Evolutionary conservation across 2,888 invertebrate genomes (phyloP), one percentile per base, ranked within the genome.

Genomic region (Eulithis prunata): DNA sequence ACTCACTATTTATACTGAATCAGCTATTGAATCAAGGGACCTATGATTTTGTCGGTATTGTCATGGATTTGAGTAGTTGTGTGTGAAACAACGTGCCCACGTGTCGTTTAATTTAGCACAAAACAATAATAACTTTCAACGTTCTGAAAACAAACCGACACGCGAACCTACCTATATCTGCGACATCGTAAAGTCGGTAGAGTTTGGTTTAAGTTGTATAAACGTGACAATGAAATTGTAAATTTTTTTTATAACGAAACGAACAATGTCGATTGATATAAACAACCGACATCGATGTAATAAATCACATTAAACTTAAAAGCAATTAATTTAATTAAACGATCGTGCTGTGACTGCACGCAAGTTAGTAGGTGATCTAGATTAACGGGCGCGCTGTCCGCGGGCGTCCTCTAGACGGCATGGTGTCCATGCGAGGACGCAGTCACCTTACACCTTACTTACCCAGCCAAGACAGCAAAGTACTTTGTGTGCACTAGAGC

Each of bases 371-470:
- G 70, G 68, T 70, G 72, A 73, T 71, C 66, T 70, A 69, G 74
- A 75, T 72, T 72, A 73, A 72, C 76, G 78, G 78, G 70, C 77
- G 75, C 64, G 62, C 71, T 75, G 85, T 77, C 86, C 86, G 76
- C 86, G 76, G 64, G 68, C 78, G 87, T 73, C 87, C 87, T 87
- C 86, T 81, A 87, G 88, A 87, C 88, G 74, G 80, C 78, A 83
- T 82, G 83, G 85, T 83, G 82, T 78, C 81, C 81, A 78, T 82
- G 64, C 79, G 77, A 77, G 81, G 80, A 57, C 65, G 78, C 76
- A 77, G 71, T 71, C 76, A 82, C 78, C 81, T 80, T 76, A 80
- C 75, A 74, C 75, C 74, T 71, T 64, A 69, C 74, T 71, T 64
- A 69, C 64, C 72, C 66, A 52, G 38, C 47, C 57, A 4, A 56